Evolutionary conservation across 2,888 invertebrate species (phyloP), one percentile per base, ranked within the genome.

Genomic region (Drosophila phalerata): DNA sequence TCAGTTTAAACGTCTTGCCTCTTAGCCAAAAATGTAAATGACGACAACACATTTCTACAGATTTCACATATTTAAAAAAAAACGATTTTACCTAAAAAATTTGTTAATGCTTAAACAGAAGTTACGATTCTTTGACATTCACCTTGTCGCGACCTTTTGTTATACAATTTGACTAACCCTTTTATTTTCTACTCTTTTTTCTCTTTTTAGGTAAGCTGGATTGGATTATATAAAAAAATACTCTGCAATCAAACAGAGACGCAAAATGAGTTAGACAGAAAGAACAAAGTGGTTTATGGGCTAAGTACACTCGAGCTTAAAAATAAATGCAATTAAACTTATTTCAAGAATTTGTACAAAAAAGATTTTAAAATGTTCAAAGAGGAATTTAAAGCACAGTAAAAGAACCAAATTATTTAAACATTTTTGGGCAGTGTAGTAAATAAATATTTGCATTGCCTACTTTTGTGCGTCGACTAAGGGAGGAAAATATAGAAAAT

Each of bases 181-280:
- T 75, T 63, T 49, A 34, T 53, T 19, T 19, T 38, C 42, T 37
- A 52, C 15, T 28, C 19, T 63, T 30, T 22, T 22, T 73, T 38
- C 5, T 70, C 51, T 17, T 87, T 81, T 49, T 72, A 70, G 88
- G 76, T 83, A 87, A 83, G 88, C 67, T 19, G 5, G 4, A 28
- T 52, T 5, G 47, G 61, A 73, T 77, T 79, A 52, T 52, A 45
- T 5, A 30, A 22, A 22, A 22, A 19, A 22, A 34, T 25, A 62
- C 15, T 19, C 0, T 28, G 17, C 4, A 9, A 2, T 5, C 9
- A 43, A 22, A 22, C 28, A 17, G 11, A 22, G 34, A 30, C 34
- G 5, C 30, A 28, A 10, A 34, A 9, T 17, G 19, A 32, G 19
- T 56, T 5, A 32, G 22, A n/a, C 5, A 53, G 25, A 22, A 15